Evolutionary conservation across 2,888 invertebrate species (phyloP).

Genomic region (Trichogramma evanescens): DNA sequence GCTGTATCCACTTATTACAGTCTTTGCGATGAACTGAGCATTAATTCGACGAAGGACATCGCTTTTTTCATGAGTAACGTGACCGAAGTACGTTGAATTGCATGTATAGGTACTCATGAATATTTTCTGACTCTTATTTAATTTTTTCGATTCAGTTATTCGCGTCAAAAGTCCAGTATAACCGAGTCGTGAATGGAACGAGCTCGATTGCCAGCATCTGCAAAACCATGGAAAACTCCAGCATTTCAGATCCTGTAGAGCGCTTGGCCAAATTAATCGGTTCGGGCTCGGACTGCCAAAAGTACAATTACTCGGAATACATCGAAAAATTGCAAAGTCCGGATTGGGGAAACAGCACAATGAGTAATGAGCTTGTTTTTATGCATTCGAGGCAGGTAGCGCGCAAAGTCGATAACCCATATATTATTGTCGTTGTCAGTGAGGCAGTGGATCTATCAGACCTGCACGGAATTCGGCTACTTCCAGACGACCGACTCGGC

Average conservation of each 20-base stretch:
- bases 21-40: conserved; percentile 37
- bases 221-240: conserved; percentile 26
- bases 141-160: conserved; percentile 26
- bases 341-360: conserved; percentile 22
- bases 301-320: conserved; percentile 24
- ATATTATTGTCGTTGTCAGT: conserved; percentile 45
- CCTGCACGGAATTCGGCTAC: conserved; percentile 81
- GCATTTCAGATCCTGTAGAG: conserved; percentile 27
- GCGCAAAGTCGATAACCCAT: not conserved
- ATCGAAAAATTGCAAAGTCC: conserved; percentile 17
- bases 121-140: not conserved
- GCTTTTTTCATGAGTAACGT: conserved; percentile 45
- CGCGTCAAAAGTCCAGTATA: conserved; percentile 34
- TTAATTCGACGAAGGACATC: conserved; percentile 32
- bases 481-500: conserved; percentile 65
- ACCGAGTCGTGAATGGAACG: conserved; percentile 19
- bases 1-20: conserved; percentile 26
- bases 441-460: conserved; percentile 76
- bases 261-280: conserved; percentile 26
- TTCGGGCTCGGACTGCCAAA: no score
- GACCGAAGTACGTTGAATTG: conserved; percentile 28
- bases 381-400: not conserved
- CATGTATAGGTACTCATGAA: not conserved
- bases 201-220: conserved; percentile 27
- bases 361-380: conserved; percentile 2